Conservation (phyloP, 2,113 vertebrate species). For the Onychorhynchus coronatus region DNA sequence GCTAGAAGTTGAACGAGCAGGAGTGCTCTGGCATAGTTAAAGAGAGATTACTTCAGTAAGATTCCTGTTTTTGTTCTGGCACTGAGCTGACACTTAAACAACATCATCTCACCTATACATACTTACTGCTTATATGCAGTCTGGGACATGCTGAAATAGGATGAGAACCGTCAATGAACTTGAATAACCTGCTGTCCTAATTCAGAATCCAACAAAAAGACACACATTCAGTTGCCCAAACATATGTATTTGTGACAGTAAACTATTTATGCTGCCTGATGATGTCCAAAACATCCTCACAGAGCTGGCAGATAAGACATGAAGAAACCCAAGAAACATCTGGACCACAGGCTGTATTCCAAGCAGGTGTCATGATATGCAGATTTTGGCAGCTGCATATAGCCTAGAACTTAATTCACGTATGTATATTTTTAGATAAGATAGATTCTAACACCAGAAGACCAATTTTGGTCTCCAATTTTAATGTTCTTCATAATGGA, state of each 20-base stretch:
- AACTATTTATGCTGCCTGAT: neutral
- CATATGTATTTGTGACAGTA: neutral
- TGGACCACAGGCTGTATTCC: neutral
- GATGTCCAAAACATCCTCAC: neutral
- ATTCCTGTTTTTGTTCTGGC: neutral
- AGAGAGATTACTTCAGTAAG: accelerated
- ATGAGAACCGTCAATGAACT: neutral
- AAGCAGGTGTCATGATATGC: neutral
- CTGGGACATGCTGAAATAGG: neutral
- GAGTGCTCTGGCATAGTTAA: neutral
- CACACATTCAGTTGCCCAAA: neutral
- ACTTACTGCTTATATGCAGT: neutral
- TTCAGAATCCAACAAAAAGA: neutral
- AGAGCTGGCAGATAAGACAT: neutral
- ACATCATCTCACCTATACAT: neutral
- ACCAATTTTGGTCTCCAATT: neutral
- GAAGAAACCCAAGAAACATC: neutral
- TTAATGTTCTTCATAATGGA: neutral
- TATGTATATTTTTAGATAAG: neutral
- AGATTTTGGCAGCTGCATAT: neutral
- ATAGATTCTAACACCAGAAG: neutral
- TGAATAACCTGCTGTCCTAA: neutral
- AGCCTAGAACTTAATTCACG: neutral
- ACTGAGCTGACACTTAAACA: neutral
- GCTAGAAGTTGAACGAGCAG: neutral